Evolutionary conservation across 2,113 vertebrate genomes (phyloP).

Genomic region (Halcyon malimbica): DNA sequence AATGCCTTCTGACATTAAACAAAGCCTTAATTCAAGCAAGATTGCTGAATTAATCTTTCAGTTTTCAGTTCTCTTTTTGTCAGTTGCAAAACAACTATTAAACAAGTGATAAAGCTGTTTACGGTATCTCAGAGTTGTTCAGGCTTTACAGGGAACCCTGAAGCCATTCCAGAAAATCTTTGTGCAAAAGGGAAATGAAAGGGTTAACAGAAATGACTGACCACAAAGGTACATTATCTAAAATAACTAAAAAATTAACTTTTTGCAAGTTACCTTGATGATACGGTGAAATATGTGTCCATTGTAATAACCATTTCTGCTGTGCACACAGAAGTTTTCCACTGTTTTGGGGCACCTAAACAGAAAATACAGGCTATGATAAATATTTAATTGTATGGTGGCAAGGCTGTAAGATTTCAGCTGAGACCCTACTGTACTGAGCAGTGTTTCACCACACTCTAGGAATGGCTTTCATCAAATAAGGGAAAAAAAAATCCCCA

Average conservation of each 20-base stretch:
- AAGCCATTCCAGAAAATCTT: background rate
- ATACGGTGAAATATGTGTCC: conserved; percentile 95
- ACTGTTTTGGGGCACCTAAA: conserved; percentile 96
- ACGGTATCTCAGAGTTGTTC: background rate
- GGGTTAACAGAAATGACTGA: background rate
- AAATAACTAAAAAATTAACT: background rate
- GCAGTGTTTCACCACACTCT: background rate
- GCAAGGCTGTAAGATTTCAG: background rate
- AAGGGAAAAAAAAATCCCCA: background rate
- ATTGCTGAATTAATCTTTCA: background rate
- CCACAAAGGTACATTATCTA: background rate
- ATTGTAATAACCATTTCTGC: conserved; percentile 97
- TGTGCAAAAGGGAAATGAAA: background rate
- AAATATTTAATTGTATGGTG: background rate
- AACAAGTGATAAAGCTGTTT: background rate
- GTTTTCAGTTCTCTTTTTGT: background rate
- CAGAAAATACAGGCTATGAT: background rate
- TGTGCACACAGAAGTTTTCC: conserved; percentile 99
- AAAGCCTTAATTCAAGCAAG: background rate
- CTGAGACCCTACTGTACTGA: background rate
- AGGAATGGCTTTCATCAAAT: background rate
- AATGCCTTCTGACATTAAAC: background rate
- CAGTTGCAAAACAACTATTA: background rate
- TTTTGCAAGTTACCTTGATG: conserved; percentile 86
- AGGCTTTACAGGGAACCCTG: background rate